Evolutionary conservation across 2,888 invertebrate genomes (phyloP).

Genomic region (Onchidella celtica): DNA sequence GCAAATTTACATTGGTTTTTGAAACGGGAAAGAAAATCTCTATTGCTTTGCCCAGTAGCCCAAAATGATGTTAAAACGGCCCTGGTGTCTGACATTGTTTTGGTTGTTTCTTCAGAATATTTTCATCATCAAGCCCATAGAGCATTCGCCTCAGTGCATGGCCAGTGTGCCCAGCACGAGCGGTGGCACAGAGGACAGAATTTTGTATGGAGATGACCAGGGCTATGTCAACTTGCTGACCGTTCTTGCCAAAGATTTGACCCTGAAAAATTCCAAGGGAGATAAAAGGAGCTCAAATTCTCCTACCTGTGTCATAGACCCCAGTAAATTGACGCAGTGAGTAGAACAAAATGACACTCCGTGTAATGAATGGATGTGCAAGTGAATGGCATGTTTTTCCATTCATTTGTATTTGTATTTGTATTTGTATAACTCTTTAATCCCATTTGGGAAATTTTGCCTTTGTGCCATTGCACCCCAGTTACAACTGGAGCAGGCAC

Average conservation of each 20-base stretch:
- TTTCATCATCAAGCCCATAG: conserved; percentile 77
- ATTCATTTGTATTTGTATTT: neutral
- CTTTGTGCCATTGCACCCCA: no score
- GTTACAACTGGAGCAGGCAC: no score
- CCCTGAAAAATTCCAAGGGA: conserved; percentile 73
- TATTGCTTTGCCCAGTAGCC: no score
- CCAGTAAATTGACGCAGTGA: conserved; percentile 72
- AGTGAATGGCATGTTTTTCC: neutral
- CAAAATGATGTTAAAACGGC: no score
- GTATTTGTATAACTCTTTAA: neutral
- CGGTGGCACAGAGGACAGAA: conserved; percentile 68
- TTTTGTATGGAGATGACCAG: conserved; percentile 78
- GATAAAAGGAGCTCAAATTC: conserved; percentile 57
- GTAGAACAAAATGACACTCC: conserved; percentile 31
- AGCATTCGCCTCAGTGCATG: conserved; percentile 77
- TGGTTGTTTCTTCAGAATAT: conserved; percentile 62
- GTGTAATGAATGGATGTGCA: neutral
- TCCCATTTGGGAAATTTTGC: no score
- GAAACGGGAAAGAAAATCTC: no score
- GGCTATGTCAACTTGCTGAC: conserved; percentile 76
- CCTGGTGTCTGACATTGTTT: no score
- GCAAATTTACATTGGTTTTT: no score
- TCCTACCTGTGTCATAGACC: conserved; percentile 69
- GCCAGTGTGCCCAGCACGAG: conserved; percentile 66
- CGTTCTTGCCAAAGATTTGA: conserved; percentile 75